Conservation (phyloP, 53 echinoderm and acorn worm species). For the Holothuria scabra region DNA sequence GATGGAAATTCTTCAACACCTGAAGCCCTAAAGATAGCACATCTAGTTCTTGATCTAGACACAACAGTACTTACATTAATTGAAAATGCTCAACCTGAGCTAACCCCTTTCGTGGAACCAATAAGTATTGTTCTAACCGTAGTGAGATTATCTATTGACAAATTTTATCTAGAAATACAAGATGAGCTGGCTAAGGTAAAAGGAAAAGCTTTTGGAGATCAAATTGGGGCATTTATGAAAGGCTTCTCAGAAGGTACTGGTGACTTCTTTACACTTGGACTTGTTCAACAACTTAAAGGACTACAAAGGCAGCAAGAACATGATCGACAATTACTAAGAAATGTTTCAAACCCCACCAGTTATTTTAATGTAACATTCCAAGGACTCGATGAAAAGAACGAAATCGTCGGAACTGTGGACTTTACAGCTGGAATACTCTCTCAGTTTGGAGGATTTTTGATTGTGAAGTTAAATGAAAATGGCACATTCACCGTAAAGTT, state of each 20-base stretch:
- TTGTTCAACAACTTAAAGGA: slow-evolving; percentile 43
- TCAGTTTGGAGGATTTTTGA: slow-evolving; percentile 43
- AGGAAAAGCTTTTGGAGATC: slow-evolving; percentile 40
- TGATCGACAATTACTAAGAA: slow-evolving; percentile 25
- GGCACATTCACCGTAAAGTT: slow-evolving; percentile 42
- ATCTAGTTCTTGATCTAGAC: slow-evolving; percentile 26
- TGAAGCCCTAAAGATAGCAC: not conserved
- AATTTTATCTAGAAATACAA: slow-evolving; percentile 41
- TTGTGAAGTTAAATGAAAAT: slow-evolving; percentile 41
- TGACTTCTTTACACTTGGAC: slow-evolving; percentile 47
- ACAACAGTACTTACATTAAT: slow-evolving; percentile 14
- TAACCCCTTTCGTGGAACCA: not conserved
- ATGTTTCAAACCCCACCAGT: slow-evolving; percentile 42
- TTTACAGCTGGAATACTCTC: slow-evolving; percentile 47
- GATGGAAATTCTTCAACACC: slow-evolving; percentile 26
- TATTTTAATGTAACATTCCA: slow-evolving; percentile 45
- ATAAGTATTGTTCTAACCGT: slow-evolving; percentile 16
- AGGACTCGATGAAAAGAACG: slow-evolving; percentile 12
- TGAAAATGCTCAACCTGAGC: slow-evolving; percentile 8
- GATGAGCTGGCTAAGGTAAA: slow-evolving; percentile 40
- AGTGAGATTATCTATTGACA: slow-evolving; percentile 38
- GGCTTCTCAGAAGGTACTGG: slow-evolving; percentile 8
- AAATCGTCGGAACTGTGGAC: slow-evolving; percentile 36
- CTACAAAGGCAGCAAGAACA: slow-evolving; percentile 33
- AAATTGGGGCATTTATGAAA: slow-evolving; percentile 33